Base-by-base conservation (phyloP, 2,888 invertebrate genomes). In the Norana najaformis region DNA sequence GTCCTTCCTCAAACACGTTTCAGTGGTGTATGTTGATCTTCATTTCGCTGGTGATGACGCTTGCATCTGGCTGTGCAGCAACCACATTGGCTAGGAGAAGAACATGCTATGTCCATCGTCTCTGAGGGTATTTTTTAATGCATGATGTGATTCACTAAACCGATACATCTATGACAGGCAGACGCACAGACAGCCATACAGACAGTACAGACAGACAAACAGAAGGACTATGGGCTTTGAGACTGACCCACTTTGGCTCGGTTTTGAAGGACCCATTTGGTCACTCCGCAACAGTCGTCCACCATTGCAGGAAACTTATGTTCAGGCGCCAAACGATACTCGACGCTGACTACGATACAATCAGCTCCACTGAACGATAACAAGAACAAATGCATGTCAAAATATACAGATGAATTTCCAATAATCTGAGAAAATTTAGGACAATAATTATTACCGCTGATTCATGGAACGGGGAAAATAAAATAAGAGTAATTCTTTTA, bases 321-420 rank as follows among this genome's bases (percentile, higher is more conserved):
- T 91, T 94, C 94, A 85, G 94, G 94, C 36, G 93, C 93, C 35
- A 93, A 92, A 35, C 94, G 92, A 90, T 94, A 94, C 89, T 94
- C 94, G 18, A 94, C 94, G 90, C 93, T 93, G 14, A 94, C 93
- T 38, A 94, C 93, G 14, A 94, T 93, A 91, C 93, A 94, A 36
- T 90, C 88, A 18, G 91, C 90, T 88, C 47, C 88, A 34, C 92
- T 92, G 36, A 18, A 85, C 23, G 18, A 39, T 4, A 85, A 90
- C 16, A 88, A 30, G 30, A 90, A 41, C 53, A 89, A n/a, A 53
- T 30, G 23, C 20, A 23, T 23, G 1, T 47, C 47, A 11, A 47
- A 23, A 47, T 47, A 47, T 5, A 69, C 69, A n/a, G n/a, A 30
- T 69, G 69, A 30, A 69, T 69, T n/a, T 69, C n/a, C 69, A n/a